A percentile compares a stretch with the other conserved stretches of the same genome.
Conservation (phyloP, 2,113 vertebrate genomes). For the Oxyura jamaicensis region DNA sequence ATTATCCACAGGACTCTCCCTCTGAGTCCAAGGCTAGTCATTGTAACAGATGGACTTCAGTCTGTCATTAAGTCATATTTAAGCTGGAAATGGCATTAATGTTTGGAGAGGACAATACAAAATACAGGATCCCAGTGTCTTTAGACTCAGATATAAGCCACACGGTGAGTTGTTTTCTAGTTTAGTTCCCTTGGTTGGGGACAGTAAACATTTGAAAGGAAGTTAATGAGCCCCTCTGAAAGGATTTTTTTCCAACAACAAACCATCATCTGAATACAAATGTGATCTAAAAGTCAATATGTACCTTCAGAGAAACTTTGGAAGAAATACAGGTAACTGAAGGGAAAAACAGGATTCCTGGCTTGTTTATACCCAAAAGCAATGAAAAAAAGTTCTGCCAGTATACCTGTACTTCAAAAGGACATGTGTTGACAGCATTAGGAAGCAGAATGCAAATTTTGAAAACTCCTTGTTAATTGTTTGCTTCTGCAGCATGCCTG, state of each 20-base stretch:
- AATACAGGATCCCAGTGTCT: not conserved
- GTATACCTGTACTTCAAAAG: not conserved
- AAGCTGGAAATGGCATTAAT: not conserved
- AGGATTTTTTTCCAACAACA: constrained; percentile 27
- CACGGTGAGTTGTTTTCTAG: not conserved
- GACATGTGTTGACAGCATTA: not conserved
- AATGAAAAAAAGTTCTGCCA: not conserved
- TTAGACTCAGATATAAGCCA: not conserved
- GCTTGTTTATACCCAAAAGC: not conserved
- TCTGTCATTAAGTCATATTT: constrained; percentile 47
- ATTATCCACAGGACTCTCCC: constrained; percentile 53
- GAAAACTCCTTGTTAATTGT: not conserved
- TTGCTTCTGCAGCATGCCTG: constrained; percentile 1
- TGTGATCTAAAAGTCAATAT: constrained; percentile 46
- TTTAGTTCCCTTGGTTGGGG: not conserved
- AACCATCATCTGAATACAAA: constrained; percentile 43
- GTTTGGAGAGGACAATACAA: not conserved
- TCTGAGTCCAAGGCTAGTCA: constrained; percentile 46
- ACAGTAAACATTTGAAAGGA: constrained; percentile 3
- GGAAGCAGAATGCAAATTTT: constrained; percentile 9
- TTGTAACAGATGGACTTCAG: constrained; percentile 51
- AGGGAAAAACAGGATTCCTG: constrained; percentile 29
- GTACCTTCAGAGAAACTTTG: constrained; percentile 25
- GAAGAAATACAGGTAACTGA: constrained; percentile 38
- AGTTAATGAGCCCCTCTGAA: constrained; percentile 24